These are phyloP conservation scores for Phacellophora camtschatica DNA, from an alignment of 30 jellyfish, hydroid and myxozoan genomes.

Conservation along the genomic window DNA sequence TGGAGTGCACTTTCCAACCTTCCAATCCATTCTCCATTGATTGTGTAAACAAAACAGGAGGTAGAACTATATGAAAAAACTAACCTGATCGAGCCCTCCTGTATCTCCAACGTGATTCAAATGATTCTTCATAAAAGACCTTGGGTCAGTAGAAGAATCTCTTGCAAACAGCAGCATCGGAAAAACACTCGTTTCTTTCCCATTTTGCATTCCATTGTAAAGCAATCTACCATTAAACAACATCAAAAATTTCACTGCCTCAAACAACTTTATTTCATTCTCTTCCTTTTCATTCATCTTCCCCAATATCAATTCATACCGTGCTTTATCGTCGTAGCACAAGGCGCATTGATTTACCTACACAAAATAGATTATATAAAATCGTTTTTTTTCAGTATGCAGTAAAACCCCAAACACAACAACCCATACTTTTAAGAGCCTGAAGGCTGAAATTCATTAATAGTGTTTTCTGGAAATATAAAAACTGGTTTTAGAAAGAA, in stretches of 20 bases:
- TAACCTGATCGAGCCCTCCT: conserved; percentile 65
- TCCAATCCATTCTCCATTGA: neutral
- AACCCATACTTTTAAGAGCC: too few species aligned
- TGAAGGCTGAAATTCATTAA: too few species aligned
- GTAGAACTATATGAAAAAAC: neutral
- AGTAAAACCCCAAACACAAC: too few species aligned
- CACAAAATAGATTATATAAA: neutral
- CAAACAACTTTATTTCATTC: conserved; percentile 39
- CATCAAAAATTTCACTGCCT: conserved; percentile 65
- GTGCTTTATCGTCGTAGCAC: conserved; percentile 19
- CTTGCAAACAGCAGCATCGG: conserved; percentile 58
- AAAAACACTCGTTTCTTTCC: neutral
- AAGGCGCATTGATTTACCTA: conserved; percentile 25
- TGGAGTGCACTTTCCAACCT: neutral
- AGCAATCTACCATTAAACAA: conserved; percentile 13
- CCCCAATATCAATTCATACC: conserved; percentile 13
- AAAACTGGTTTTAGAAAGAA: too few species aligned
- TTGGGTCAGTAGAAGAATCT: conserved; percentile 52
- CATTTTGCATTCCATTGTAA: conserved; percentile 7
- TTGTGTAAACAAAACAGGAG: too few species aligned
- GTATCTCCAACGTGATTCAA: conserved; percentile 58
- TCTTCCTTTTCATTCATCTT: conserved; percentile 25
- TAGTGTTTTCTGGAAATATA: too few species aligned
- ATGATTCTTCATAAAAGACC: conserved; percentile 52
- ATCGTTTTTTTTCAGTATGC: too few species aligned